Evolutionary conservation across 2,797 vertebrate species (phyloP).

Genomic region (Natrix natrix): DNA sequence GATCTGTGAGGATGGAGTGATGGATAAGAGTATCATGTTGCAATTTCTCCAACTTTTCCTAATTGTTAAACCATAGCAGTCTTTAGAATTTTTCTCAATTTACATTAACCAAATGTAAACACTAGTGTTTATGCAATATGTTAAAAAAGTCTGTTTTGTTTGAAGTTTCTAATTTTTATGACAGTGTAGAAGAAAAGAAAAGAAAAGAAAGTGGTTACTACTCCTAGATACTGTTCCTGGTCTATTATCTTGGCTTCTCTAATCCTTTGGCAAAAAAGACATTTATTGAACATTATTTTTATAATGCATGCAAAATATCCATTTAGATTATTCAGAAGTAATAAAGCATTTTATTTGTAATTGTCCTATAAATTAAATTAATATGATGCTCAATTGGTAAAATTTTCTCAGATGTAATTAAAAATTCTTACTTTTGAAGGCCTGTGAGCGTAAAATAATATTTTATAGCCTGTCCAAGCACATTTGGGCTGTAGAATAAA

Average conservation of each 20-base stretch:
- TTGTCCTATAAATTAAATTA: background rate
- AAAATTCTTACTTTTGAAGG: background rate
- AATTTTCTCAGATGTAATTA: background rate
- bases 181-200: background rate
- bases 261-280: background rate
- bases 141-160: background rate
- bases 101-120: background rate
- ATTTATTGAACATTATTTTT: background rate
- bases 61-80: background rate
- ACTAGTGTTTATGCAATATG: background rate
- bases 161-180: background rate
- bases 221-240: background rate
- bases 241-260: background rate
- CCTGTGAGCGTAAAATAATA: constrained; percentile 2
- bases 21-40: background rate
- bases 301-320: background rate
- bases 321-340: background rate
- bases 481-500: constrained; percentile 16
- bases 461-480: constrained; percentile 16
- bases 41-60: background rate
- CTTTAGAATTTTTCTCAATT: background rate
- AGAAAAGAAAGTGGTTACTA: background rate
- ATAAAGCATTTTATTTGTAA: background rate
- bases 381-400: background rate
- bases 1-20: background rate